phyloP scores from a whole-genome alignment of 2,888 invertebrate species.

The Tiliacea aurago region DNA sequence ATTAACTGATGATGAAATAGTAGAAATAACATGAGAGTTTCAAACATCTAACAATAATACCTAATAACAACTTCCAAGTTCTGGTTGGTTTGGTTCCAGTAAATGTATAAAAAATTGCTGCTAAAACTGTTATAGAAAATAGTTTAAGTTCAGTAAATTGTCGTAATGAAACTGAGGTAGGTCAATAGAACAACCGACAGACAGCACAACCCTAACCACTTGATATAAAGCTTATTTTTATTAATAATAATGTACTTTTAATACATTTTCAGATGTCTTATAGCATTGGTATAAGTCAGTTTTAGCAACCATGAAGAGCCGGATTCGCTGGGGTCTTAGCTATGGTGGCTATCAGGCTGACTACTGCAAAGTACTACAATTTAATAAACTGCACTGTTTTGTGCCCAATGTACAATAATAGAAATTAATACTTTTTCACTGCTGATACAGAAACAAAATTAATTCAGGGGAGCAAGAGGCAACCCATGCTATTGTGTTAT shows the following conservation, averaged over 20 bases:
- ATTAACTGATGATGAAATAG: too few relatives aligned
- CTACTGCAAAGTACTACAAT: slow-evolving; percentile 61
- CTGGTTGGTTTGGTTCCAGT: neutral
- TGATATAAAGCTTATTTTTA: neutral
- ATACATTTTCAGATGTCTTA: slow-evolving; percentile 69
- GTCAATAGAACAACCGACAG: too few relatives aligned
- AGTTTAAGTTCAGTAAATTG: neutral
- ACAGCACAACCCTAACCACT: neutral
- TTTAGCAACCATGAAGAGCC: slow-evolving; percentile 71
- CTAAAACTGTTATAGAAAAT: neutral
- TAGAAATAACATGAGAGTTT: neutral
- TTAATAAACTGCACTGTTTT: slow-evolving; percentile 47
- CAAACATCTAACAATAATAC: neutral
- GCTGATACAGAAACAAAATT: neutral
- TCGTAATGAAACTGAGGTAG: neutral
- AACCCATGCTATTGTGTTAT: neutral
- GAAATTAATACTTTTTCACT: slow-evolving; percentile 18
- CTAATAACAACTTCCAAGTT: too few relatives aligned
- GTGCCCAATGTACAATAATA: slow-evolving; percentile 50
- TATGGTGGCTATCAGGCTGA: slow-evolving; percentile 56
- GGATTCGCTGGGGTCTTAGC: slow-evolving; percentile 63
- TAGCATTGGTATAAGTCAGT: slow-evolving; percentile 37
- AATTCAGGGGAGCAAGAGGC: slow-evolving; percentile 31
- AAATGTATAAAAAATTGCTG: neutral
- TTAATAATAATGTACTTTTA: slow-evolving; percentile 3